Conservation (phyloP, 2,888 invertebrate genomes). For the Dryococelus australis region DNA sequence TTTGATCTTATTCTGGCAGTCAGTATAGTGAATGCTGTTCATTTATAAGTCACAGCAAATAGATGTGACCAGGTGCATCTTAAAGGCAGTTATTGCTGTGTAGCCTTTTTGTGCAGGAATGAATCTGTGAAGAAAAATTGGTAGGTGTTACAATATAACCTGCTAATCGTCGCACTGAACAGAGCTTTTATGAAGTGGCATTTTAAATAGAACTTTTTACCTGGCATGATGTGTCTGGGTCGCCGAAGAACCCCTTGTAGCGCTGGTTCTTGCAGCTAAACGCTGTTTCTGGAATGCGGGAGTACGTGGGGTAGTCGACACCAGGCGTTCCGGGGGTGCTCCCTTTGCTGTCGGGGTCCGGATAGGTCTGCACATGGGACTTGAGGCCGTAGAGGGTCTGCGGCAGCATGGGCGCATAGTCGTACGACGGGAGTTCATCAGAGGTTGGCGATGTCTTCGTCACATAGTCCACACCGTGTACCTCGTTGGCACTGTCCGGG, state of each 20-base stretch:
- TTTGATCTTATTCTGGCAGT: no score
- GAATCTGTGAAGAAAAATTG: no score
- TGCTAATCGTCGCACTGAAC: no score
- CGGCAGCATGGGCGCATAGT: background rate
- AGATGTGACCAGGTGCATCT: no score
- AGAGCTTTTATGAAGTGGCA: no score
- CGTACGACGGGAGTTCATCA: background rate
- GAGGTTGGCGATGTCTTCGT: background rate
- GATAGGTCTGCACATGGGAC: slow-evolving; percentile 33
- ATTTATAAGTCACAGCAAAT: no score
- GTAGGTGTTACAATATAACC: no score
- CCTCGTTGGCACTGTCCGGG: background rate
- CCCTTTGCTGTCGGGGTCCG: slow-evolving; percentile 47
- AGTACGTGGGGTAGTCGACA: slow-evolving; percentile 81
- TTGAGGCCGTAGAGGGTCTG: slow-evolving; percentile 25
- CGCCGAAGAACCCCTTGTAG: slow-evolving; percentile 90
- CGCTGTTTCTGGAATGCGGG: slow-evolving; percentile 76
- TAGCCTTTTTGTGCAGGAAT: no score
- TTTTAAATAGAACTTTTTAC: slow-evolving; percentile 56
- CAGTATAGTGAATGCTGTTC: no score
- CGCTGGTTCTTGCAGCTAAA: slow-evolving; percentile 85
- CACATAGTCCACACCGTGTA: background rate
- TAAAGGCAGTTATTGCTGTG: no score
- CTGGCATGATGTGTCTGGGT: slow-evolving; percentile 87
- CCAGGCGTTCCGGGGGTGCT: slow-evolving; percentile 68